These are phyloP conservation scores for Indicator indicator DNA, from an alignment of 2,113 vertebrate species.

Conservation along the genomic window DNA sequence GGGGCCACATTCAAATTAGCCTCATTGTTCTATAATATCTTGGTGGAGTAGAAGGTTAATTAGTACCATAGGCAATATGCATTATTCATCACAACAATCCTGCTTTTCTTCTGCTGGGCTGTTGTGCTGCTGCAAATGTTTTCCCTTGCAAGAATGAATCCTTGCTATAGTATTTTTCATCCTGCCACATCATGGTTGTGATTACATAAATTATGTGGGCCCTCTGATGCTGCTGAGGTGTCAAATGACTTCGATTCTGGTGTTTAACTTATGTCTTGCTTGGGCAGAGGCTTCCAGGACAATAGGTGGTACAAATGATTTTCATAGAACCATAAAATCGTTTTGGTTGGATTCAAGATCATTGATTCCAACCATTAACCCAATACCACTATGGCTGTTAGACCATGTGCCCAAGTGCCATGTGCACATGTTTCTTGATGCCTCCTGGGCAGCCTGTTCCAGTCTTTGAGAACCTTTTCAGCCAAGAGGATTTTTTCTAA, in stretches of 20 bases:
- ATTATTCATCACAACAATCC: conserved; percentile 76
- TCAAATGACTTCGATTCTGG: background rate
- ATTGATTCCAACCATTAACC: too few relatives aligned
- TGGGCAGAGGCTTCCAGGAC: background rate
- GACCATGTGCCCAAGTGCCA: too few relatives aligned
- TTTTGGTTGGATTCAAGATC: too few relatives aligned
- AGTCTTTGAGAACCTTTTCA: too few relatives aligned
- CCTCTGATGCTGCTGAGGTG: background rate
- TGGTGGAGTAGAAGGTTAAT: conserved; percentile 77
- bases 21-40: conserved; percentile 72
- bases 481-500: too few relatives aligned
- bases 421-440: too few relatives aligned
- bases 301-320: background rate
- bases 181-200: conserved; percentile 47
- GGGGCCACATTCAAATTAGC: conserved; percentile 72
- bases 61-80: conserved; percentile 73
- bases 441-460: too few relatives aligned
- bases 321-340: background rate
- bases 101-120: conserved; percentile 62
- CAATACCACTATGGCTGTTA: too few relatives aligned
- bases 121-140: conserved; percentile 51
- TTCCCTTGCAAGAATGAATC: conserved; percentile 53
- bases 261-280: background rate
- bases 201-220: conserved; percentile 21
- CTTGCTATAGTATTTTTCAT: conserved; percentile 69